A percentile compares a stretch with the other conserved stretches of the same genome.
Conservation (phyloP, 2,888 invertebrate genomes). For the Tetrapedia diversipes region DNA sequence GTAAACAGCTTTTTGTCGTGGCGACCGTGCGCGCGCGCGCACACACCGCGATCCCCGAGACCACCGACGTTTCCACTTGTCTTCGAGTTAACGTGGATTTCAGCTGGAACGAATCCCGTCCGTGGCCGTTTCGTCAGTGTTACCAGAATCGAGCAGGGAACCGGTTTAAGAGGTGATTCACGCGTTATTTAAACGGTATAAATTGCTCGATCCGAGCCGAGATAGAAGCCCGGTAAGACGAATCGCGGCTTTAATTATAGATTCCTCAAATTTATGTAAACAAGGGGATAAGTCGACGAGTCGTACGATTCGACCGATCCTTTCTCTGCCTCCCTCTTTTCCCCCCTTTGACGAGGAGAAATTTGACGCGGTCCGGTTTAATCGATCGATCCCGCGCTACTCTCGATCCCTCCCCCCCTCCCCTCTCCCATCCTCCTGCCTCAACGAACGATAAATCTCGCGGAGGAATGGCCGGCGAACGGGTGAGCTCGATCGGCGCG, state of each 20-base stretch:
- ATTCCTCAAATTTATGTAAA: conserved; percentile 55
- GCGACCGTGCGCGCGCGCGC: no score
- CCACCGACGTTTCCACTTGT: conserved; percentile 18
- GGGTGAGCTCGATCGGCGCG: conserved; percentile 1
- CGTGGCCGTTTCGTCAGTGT: conserved; percentile 45
- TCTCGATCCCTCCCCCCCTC: conserved; percentile 27
- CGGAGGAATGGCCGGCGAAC: conserved; percentile 20
- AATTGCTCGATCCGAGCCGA: conserved; percentile 38
- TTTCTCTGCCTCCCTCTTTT: no score
- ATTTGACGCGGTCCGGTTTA: conserved; percentile 1
- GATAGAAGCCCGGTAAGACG: conserved; percentile 48
- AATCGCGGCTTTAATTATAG: conserved; percentile 53
- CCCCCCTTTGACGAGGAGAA: neutral
- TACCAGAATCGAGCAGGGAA: conserved; percentile 31
- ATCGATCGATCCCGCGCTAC: conserved; percentile 26
- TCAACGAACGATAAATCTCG: conserved; percentile 42
- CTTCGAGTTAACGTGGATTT: conserved; percentile 29
- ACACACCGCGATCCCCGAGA: neutral
- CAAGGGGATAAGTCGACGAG: conserved; percentile 39
- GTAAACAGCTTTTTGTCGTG: conserved; percentile 12
- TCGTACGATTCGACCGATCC: conserved; percentile 1
- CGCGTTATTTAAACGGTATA: conserved; percentile 60
- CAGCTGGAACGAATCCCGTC: conserved; percentile 29
- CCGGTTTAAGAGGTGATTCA: conserved; percentile 66
- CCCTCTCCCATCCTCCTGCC: no score